These are phyloP conservation scores for Taenioides sp. DNA, from an alignment of 2,797 vertebrate species.

Conservation along the genomic window DNA sequence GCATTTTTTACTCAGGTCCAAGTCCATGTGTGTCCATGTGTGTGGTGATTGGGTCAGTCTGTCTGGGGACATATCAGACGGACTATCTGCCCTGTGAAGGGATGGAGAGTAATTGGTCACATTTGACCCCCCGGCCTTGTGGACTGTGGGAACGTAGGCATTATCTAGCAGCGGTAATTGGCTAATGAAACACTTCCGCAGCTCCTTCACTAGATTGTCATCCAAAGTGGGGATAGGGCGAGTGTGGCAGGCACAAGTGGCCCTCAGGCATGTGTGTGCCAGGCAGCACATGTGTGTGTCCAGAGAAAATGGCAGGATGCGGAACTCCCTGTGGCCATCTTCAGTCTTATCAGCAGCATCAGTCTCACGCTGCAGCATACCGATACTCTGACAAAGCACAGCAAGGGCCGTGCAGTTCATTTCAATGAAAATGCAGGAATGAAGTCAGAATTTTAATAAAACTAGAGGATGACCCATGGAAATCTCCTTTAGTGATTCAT, in stretches of 20 bases:
- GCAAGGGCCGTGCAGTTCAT: conserved; percentile 51
- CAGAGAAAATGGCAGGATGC: conserved; percentile 76
- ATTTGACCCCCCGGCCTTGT: conserved; percentile 72
- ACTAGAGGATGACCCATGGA: conserved; percentile 34
- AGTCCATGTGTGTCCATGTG: conserved; percentile 50
- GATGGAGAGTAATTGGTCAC: conserved; percentile 79
- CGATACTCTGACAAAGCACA: conserved; percentile 61
- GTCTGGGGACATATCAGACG: conserved; percentile 75
- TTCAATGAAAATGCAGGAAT: conserved; percentile 47
- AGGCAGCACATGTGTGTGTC: conserved; percentile 28
- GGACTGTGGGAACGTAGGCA: conserved; percentile 77
- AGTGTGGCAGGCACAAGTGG: conserved; percentile 49
- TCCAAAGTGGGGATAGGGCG: conserved; percentile 60
- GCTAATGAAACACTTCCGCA: conserved; percentile 85
- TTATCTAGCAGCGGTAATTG: conserved; percentile 81
- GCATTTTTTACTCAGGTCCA: conserved; percentile 14
- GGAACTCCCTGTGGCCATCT: conserved; percentile 75
- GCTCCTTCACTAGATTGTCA: conserved; percentile 65
- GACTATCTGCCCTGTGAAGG: conserved; percentile 72
- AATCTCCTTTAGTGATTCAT: conserved; percentile 7
- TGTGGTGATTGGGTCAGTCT: conserved; percentile 63
- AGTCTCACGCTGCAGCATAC: conserved; percentile 51
- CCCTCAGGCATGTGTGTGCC: conserved; percentile 43
- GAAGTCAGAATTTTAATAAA: conserved; percentile 46
- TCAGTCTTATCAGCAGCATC: conserved; percentile 65